Percentiles rank a stretch among this genome's conserved stretches.
phyloP scores from a whole-genome alignment of 1,140 invertebrate species.

The Temnothorax nylanderi region DNA sequence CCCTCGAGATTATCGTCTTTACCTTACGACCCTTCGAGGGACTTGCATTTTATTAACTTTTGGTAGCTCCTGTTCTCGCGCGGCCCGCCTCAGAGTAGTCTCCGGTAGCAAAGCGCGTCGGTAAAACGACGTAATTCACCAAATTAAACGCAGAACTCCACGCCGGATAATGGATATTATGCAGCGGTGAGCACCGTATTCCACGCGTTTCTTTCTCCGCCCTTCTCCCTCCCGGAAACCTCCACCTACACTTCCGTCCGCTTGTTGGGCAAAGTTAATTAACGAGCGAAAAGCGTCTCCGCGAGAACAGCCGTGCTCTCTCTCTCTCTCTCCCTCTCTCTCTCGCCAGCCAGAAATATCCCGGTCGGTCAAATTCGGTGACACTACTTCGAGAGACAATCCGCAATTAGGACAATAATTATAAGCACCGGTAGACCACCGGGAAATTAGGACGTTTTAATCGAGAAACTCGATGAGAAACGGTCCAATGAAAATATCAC shows the following conservation, averaged over 20 bases:
- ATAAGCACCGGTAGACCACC: background rate
- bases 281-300: constrained; percentile 39
- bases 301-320: background rate
- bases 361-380: constrained; percentile 7
- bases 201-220: constrained; percentile 43
- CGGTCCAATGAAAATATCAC: background rate
- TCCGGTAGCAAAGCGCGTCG: background rate
- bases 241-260: constrained; percentile 10
- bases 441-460: constrained; percentile 37
- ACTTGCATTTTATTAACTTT: constrained; percentile 50
- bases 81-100: background rate
- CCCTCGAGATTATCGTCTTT: background rate
- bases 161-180: constrained; percentile 52
- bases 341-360: constrained; percentile 16
- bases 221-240: background rate
- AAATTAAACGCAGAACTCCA: constrained; percentile 48
- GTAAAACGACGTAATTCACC: constrained; percentile 39
- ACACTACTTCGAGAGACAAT: constrained; percentile 32
- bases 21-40: background rate
- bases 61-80: background rate
- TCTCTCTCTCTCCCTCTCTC: background rate
- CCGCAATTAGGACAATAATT: constrained; percentile 53
- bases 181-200: constrained; percentile 39
- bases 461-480: constrained; percentile 18
- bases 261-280: constrained; percentile 48